phyloP scores from a whole-genome alignment of 2,797 vertebrate genomes.

The Acanthiza pusilla region DNA sequence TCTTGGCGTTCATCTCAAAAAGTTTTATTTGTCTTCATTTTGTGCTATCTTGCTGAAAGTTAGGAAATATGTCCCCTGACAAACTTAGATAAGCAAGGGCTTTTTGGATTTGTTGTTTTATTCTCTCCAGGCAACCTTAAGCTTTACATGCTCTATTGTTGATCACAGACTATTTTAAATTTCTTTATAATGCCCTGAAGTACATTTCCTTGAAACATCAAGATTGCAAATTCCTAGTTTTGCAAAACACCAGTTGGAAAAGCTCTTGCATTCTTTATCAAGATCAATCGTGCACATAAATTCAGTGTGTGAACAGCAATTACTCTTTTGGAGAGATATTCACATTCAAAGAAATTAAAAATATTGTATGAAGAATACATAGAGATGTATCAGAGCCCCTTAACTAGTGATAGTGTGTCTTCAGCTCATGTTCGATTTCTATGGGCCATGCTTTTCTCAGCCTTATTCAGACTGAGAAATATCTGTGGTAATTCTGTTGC shows the following conservation, averaged over 20 bases:
- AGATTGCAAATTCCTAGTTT: not conserved
- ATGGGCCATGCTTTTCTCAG: not conserved
- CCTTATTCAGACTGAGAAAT: not conserved
- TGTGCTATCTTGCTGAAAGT: not conserved
- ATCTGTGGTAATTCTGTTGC: not conserved
- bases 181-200: not conserved
- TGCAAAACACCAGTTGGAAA: not conserved
- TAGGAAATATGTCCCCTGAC: not conserved
- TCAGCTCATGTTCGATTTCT: not conserved
- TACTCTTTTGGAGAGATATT: not conserved
- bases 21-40: not conserved
- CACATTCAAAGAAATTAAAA: not conserved
- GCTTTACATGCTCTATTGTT: not conserved
- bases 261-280: not conserved
- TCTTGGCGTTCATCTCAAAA: not conserved
- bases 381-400: not conserved
- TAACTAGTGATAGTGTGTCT: accelerated
- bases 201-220: not conserved
- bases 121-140: not conserved
- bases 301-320: not conserved
- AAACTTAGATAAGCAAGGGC: not conserved
- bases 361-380: not conserved
- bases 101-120: not conserved
- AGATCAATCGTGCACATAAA: not conserved
- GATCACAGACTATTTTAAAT: not conserved